Conservation (phyloP, 2,797 vertebrate species). For the Propithecus deckenii region DNA sequence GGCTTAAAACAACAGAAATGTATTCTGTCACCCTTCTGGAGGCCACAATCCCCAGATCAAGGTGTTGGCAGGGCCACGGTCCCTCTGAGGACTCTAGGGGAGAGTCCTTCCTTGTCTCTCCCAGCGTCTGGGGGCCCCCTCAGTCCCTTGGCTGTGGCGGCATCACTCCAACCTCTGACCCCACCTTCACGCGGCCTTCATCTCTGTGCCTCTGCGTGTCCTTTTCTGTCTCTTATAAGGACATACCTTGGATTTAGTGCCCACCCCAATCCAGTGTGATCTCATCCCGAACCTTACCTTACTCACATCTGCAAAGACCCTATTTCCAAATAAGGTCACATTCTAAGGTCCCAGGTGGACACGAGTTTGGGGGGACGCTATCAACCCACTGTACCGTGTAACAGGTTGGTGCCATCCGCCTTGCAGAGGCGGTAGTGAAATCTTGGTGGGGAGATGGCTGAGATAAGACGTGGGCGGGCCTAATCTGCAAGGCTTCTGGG, state of each 20-base stretch:
- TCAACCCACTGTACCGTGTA: fast-evolving
- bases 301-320: not conserved
- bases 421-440: not conserved
- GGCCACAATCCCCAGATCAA: not conserved
- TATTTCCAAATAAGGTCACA: not conserved
- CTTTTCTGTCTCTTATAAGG: not conserved
- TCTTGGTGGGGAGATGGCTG: not conserved
- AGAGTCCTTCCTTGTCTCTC: not conserved
- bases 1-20: not conserved
- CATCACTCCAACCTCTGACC: not conserved
- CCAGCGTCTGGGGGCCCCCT: not conserved
- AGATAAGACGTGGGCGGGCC: not conserved
- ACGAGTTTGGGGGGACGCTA: not conserved
- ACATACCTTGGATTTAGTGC: fast-evolving
- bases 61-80: fast-evolving
- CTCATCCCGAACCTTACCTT: not conserved
- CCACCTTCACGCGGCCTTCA: fast-evolving
- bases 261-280: not conserved
- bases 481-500: not conserved
- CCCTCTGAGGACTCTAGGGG: not conserved
- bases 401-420: not conserved
- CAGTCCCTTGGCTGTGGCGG: not conserved
- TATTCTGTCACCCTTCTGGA: not conserved
- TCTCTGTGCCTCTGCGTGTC: not conserved
- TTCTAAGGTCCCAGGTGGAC: not conserved